A percentile compares a stretch with the other conserved stretches of the same genome.
Evolutionary conservation across 2,113 vertebrate genomes (phyloP).

Genomic region (Alaudala cheleensis): DNA sequence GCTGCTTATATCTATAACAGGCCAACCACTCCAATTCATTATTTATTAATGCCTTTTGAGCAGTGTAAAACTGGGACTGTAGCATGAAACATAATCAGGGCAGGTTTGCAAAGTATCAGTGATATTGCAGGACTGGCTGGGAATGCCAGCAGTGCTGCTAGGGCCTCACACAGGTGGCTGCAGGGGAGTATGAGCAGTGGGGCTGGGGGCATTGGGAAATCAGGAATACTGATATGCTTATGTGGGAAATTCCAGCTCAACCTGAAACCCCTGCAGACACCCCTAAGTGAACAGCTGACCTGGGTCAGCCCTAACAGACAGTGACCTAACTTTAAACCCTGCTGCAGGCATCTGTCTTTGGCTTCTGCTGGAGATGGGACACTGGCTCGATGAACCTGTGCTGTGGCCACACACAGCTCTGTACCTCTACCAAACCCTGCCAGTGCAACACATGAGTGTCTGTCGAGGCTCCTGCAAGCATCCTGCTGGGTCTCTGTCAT

Average conservation of each 20-base stretch:
- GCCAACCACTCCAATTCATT: conserved; percentile 1
- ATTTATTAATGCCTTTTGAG: conserved; percentile 35
- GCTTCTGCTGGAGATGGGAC: neutral
- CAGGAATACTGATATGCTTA: neutral
- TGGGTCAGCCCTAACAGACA: neutral
- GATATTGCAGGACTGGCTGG: neutral
- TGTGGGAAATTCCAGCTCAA: neutral
- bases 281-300: neutral
- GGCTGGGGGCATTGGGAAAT: neutral
- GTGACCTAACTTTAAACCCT: neutral
- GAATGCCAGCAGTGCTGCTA: neutral
- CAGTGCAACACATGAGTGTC: neutral
- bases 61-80: neutral
- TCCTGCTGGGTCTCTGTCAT: neutral
- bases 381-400: neutral
- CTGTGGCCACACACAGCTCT: neutral
- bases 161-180: neutral
- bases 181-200: neutral
- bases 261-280: accelerated
- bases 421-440: neutral
- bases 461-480: neutral
- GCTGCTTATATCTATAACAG: conserved; percentile 23
- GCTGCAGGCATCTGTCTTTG: neutral
- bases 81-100: neutral
- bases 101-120: neutral